Evolutionary conservation across 2,888 invertebrate genomes (phyloP).

Genomic region (Ditylenchus weischeri): DNA sequence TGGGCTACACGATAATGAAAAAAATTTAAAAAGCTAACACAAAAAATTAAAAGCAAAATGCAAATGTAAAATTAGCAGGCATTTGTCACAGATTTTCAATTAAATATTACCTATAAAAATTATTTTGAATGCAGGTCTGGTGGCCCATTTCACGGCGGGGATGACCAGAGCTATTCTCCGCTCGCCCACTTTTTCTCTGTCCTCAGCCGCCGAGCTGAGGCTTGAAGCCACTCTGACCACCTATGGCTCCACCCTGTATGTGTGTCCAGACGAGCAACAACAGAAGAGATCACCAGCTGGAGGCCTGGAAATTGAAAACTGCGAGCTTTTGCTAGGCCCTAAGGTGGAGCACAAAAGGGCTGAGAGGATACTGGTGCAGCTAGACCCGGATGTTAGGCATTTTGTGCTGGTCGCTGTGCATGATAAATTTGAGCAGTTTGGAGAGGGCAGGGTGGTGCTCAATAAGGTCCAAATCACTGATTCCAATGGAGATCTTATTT

Average conservation of each 20-base stretch:
- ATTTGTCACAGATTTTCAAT: no score
- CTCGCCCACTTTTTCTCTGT: conserved; percentile 38
- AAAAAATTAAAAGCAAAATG: no score
- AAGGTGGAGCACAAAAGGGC: conserved; percentile 26
- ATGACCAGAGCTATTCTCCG: conserved; percentile 31
- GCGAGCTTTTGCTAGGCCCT: conserved; percentile 38
- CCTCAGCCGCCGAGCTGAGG: conserved; percentile 34
- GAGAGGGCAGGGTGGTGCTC: neutral
- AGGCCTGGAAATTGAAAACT: conserved; percentile 26
- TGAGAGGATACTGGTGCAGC: conserved; percentile 36
- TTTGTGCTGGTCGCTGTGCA: conserved; percentile 51
- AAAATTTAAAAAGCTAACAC: no score
- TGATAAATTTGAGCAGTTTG: conserved; percentile 40
- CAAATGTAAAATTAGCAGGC: no score
- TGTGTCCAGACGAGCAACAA: conserved; percentile 35
- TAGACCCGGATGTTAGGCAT: conserved; percentile 40
- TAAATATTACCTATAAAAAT: no score
- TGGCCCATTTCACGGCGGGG: conserved; percentile 15
- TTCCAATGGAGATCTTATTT: conserved; percentile 15
- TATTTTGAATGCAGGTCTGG: conserved; percentile 4
- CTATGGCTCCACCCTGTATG: conserved; percentile 37
- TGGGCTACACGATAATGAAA: no score
- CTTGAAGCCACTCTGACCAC: conserved; percentile 35
- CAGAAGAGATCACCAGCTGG: conserved; percentile 6
- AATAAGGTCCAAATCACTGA: conserved; percentile 3